These are phyloP conservation scores for Sarcophaga rosellei DNA, from an alignment of 2,888 invertebrate genomes.

Conservation along the genomic window DNA sequence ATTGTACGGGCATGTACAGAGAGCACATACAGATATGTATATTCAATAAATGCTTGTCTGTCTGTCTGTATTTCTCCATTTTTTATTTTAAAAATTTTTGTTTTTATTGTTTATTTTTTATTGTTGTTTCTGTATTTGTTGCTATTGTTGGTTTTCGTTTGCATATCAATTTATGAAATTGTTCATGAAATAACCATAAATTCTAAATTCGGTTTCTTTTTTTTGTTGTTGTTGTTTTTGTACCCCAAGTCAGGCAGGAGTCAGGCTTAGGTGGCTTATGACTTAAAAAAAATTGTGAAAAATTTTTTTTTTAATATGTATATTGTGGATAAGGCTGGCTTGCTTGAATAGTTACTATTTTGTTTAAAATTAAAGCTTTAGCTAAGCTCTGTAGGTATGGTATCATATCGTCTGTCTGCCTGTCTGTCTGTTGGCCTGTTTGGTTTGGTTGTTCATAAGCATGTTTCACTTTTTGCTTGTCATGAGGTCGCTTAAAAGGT, in stretches of 20 bases:
- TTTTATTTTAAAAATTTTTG: background rate
- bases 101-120: constrained; percentile 23
- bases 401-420: background rate
- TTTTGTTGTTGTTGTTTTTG: background rate
- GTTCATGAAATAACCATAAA: constrained; percentile 75
- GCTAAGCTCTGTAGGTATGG: background rate
- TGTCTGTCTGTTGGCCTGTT: constrained; percentile 59
- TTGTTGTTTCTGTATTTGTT: background rate
- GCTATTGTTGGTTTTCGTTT: constrained; percentile 27
- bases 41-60: constrained; percentile 34
- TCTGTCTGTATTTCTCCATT: no score
- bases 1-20: background rate
- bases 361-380: background rate
- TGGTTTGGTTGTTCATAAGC: constrained; percentile 55
- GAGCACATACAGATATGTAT: background rate
- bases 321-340: constrained; percentile 45
- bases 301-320: background rate
- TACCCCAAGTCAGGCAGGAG: background rate
- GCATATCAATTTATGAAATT: constrained; percentile 74
- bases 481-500: constrained; percentile 65
- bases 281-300: background rate
- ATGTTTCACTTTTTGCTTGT: constrained; percentile 49
- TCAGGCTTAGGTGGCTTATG: background rate
- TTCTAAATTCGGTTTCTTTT: constrained; percentile 65
- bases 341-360: constrained; percentile 12